phyloP scores from a whole-genome alignment of 2,797 vertebrate species.

The Macrochelys suwanniensis region DNA sequence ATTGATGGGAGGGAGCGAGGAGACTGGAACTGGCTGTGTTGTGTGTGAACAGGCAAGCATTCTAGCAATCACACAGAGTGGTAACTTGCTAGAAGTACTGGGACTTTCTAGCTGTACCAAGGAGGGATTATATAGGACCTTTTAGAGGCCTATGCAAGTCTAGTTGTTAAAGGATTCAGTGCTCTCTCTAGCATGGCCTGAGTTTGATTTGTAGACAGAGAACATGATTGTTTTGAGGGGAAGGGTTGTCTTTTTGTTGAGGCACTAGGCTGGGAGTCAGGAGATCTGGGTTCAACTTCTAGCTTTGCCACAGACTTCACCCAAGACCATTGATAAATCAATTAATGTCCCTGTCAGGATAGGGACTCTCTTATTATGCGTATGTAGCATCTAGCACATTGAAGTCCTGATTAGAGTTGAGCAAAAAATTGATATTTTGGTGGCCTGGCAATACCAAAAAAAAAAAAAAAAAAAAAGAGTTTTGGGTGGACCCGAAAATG shows the following conservation, averaged over 20 bases:
- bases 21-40: not conserved
- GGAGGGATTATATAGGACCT: not conserved
- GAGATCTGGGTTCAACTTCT: not conserved
- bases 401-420: too few species aligned
- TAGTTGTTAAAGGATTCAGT: not conserved
- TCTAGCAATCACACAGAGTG: not conserved
- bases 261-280: not conserved
- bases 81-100: not conserved
- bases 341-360: not conserved
- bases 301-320: too few species aligned
- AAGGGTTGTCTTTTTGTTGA: not conserved
- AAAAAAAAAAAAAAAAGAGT: too few species aligned
- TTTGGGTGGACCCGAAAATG: too few species aligned
- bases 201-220: not conserved
- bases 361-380: too few species aligned
- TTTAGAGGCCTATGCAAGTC: not conserved
- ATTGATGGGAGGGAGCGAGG: not conserved
- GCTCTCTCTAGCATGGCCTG: not conserved
- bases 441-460: too few species aligned
- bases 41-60: not conserved
- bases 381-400: not conserved
- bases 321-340: not conserved
- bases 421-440: too few species aligned
- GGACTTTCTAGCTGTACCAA: not conserved
- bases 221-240: not conserved